phyloP scores from a whole-genome alignment of 2,797 vertebrate genomes.

The Rhynchotus rufescens region DNA sequence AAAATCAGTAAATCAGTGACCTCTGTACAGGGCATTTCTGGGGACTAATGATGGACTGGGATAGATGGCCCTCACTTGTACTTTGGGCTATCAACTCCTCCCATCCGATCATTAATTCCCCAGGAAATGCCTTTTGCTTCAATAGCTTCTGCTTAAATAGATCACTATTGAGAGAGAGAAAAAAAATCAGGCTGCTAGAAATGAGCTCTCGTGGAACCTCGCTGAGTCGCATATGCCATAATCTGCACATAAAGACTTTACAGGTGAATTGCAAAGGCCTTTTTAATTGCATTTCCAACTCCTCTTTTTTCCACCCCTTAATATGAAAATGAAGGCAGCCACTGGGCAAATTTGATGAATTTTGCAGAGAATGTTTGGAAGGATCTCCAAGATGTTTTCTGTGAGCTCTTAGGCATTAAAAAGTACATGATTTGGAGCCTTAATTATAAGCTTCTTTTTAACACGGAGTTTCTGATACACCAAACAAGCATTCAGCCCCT shows the following conservation, averaged over 20 bases:
- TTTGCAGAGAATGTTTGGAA: not conserved
- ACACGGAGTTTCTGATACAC: not conserved
- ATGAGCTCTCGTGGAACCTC: conserved; percentile 13
- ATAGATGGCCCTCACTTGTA: conserved; percentile 57
- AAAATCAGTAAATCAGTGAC: conserved; percentile 24
- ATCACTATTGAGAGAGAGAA: conserved; percentile 25
- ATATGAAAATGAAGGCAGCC: not conserved
- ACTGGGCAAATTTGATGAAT: not conserved
- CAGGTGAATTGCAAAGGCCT: conserved; percentile 21
- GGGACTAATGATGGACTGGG: conserved; percentile 59
- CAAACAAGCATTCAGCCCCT: not conserved
- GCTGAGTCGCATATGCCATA: not conserved
- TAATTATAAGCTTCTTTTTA: conserved; percentile 39
- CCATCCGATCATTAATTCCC: conserved; percentile 70
- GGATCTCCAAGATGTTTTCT: not conserved
- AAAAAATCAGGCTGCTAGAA: conserved; percentile 26
- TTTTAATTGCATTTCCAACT: not conserved
- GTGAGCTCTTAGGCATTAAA: not conserved
- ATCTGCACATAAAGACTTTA: conserved; percentile 8
- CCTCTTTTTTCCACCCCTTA: not conserved
- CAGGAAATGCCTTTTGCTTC: conserved; percentile 52
- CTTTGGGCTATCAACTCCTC: conserved; percentile 64
- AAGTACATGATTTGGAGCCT: not conserved
- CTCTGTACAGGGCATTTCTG: conserved; percentile 29
- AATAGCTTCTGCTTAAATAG: conserved; percentile 56